Conservation (phyloP, 2,888 invertebrate genomes). For the Oscheius sp. region DNA sequence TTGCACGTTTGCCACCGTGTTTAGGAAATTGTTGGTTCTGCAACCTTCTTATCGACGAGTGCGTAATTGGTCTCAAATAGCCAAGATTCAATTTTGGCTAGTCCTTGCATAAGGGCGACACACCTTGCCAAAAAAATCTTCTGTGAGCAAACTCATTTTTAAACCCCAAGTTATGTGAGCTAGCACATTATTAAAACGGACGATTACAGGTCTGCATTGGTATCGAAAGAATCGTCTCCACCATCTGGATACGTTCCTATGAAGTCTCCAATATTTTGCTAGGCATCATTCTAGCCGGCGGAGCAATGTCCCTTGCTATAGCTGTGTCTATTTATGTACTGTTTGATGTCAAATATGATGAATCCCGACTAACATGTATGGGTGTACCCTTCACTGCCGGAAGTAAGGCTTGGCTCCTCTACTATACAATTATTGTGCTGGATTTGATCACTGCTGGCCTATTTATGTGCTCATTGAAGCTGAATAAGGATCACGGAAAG, state of each 20-base stretch:
- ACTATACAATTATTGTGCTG: slow-evolving; percentile 9
- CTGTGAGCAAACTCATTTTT: too few relatives aligned
- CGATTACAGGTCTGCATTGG: slow-evolving; percentile 27
- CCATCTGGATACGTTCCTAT: slow-evolving; percentile 12
- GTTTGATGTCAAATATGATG: background rate
- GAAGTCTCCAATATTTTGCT: slow-evolving; percentile 3
- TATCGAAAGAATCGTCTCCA: slow-evolving; percentile 20
- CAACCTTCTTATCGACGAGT: too few relatives aligned
- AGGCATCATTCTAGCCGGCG: background rate
- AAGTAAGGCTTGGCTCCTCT: slow-evolving; percentile 13
- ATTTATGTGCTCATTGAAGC: background rate
- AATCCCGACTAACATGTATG: slow-evolving; percentile 25
- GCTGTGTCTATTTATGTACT: too few relatives aligned
- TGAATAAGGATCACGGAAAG: background rate
- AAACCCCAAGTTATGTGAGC: too few relatives aligned
- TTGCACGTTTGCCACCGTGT: too few relatives aligned
- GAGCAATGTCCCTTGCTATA: background rate
- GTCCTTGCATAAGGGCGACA: too few relatives aligned
- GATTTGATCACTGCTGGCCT: slow-evolving; percentile 8
- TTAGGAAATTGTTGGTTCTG: too few relatives aligned
- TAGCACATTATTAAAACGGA: too few relatives aligned
- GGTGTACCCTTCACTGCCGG: slow-evolving; percentile 18
- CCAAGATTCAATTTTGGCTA: too few relatives aligned
- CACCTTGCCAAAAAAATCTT: too few relatives aligned
- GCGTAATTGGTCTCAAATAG: too few relatives aligned